Evolutionary conservation across 2,888 invertebrate genomes (phyloP).

Genomic region (Eupeodes luniger): DNA sequence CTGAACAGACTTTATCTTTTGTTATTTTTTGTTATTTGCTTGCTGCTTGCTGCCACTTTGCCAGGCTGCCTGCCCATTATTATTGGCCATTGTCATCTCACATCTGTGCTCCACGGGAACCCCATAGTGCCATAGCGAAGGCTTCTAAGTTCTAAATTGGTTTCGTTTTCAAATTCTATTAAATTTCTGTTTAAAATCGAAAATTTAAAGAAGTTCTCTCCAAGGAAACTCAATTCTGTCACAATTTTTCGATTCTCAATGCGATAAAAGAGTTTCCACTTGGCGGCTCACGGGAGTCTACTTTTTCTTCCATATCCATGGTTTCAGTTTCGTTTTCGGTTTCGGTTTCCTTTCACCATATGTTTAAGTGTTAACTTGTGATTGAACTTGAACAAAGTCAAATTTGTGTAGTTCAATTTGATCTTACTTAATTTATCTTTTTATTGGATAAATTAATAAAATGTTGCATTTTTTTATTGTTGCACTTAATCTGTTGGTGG

Average conservation of each 20-base stretch:
- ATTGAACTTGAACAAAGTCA: not conserved
- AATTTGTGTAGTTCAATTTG: not conserved
- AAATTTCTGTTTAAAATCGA: not conserved
- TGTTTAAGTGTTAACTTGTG: not conserved
- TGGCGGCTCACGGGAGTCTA: not conserved
- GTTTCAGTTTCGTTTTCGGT: too few species aligned
- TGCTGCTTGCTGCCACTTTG: too few species aligned
- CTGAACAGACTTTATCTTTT: too few species aligned
- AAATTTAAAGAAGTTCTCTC: not conserved
- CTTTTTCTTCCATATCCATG: not conserved
- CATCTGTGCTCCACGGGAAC: too few species aligned
- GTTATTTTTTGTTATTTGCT: too few species aligned
- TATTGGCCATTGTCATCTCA: too few species aligned
- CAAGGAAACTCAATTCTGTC: too few species aligned
- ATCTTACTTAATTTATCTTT: not conserved
- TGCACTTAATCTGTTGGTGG: slow-evolving; percentile 33
- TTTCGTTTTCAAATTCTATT: not conserved
- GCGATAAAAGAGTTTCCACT: not conserved
- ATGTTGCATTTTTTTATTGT: slow-evolving; percentile 42
- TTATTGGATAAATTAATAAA: not conserved
- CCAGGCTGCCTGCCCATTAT: too few species aligned
- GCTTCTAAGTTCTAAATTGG: not conserved
- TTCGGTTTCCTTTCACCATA: not conserved
- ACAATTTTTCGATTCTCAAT: not conserved
- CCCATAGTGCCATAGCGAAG: too few species aligned